Evolutionary conservation across 2,888 invertebrate genomes (phyloP).

Genomic region (Ophion ellenae): DNA sequence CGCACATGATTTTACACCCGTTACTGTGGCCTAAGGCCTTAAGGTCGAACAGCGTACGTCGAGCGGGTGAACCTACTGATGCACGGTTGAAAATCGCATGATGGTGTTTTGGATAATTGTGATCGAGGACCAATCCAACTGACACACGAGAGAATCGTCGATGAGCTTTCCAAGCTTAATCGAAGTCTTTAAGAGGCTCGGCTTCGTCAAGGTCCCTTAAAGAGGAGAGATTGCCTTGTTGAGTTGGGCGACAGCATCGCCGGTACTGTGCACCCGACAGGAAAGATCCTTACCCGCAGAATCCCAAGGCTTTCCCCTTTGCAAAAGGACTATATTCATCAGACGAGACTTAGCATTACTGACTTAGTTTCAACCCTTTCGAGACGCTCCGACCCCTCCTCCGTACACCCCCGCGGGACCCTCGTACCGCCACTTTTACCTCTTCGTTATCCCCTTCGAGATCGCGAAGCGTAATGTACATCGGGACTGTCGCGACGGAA

Average conservation of each 20-base stretch:
- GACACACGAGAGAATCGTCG: neutral
- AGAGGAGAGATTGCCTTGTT: conserved; percentile 57
- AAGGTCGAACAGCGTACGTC: neutral
- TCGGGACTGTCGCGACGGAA: conserved; percentile 20
- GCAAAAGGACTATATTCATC: conserved; percentile 64
- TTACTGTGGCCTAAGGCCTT: too few relatives aligned
- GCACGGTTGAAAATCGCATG: too few relatives aligned
- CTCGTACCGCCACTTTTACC: conserved; percentile 11
- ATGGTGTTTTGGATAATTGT: neutral
- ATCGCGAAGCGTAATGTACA: conserved; percentile 30
- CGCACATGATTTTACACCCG: too few relatives aligned
- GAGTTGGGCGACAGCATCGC: conserved; percentile 45
- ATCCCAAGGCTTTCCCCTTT: conserved; percentile 39
- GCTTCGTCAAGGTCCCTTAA: conserved; percentile 62
- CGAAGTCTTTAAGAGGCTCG: conserved; percentile 48
- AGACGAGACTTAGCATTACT: conserved; percentile 72
- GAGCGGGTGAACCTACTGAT: neutral
- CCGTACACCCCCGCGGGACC: conserved; percentile 50
- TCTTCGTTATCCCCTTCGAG: conserved; percentile 27
- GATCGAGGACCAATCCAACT: neutral
- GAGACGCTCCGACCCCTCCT: conserved; percentile 37
- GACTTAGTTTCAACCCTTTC: conserved; percentile 79
- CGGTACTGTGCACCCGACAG: conserved; percentile 27
- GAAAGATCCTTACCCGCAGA: conserved; percentile 34
- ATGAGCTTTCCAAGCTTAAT: conserved; percentile 22